Conservation (phyloP, 64 coral and sea anemone genomes). For the Montipora efflorescens region DNA sequence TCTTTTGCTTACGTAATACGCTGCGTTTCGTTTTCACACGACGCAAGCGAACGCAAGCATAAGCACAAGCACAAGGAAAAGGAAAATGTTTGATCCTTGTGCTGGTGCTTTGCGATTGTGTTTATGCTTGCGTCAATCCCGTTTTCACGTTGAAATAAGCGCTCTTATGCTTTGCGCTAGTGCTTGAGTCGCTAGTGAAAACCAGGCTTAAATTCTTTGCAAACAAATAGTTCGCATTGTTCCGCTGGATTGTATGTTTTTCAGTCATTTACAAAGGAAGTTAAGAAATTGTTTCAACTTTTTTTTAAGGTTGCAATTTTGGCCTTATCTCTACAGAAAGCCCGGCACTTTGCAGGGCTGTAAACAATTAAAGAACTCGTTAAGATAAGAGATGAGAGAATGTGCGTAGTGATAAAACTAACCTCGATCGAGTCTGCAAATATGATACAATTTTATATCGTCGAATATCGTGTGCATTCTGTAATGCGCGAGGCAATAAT, state of each 20-base stretch:
- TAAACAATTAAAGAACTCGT: slow-evolving; percentile 58
- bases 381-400: slow-evolving; percentile 36
- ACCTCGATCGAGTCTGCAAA: background rate
- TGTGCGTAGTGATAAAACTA: slow-evolving; percentile 24
- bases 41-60: no score
- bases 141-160: no score
- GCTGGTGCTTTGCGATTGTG: no score
- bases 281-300: background rate
- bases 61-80: no score
- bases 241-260: background rate
- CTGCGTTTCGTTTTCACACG: no score
- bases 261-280: background rate
- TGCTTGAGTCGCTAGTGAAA: no score
- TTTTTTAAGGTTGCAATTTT: background rate
- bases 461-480: background rate
- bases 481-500: background rate
- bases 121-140: no score
- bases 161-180: no score
- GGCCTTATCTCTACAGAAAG: slow-evolving; percentile 24
- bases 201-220: background rate
- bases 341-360: background rate
- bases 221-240: background rate
- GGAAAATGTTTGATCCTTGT: no score
- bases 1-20: no score
- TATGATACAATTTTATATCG: background rate